These are phyloP conservation scores for Illadopsis cleaveri DNA, from an alignment of 2,113 vertebrate species.

Conservation along the genomic window DNA sequence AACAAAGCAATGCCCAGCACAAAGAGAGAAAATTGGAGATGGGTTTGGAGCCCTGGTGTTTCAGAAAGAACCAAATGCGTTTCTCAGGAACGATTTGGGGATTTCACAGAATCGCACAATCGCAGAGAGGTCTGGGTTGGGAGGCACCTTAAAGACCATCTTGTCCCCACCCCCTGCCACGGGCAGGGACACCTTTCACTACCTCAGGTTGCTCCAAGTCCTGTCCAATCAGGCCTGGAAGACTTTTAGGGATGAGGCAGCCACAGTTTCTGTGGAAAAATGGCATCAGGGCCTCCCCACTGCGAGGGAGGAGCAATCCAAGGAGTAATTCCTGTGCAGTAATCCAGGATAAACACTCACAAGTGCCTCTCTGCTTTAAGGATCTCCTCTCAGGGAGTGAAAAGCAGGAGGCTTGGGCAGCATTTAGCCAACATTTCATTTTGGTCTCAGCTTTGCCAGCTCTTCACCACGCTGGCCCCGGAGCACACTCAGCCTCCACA, in stretches of 20 bases:
- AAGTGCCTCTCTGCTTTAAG: not conserved
- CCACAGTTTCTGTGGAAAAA: not conserved
- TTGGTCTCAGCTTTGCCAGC: not conserved
- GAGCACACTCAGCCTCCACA: not conserved
- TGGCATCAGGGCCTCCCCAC: rapidly evolving
- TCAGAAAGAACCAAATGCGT: not conserved
- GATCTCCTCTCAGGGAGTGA: not conserved
- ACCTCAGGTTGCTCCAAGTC: not conserved
- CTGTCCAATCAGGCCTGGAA: not conserved
- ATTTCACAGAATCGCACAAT: not conserved
- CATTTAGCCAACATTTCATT: not conserved
- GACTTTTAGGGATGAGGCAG: not conserved
- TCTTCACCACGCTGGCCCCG: not conserved
- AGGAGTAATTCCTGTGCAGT: not conserved
- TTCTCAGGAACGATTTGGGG: not conserved
- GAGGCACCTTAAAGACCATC: not conserved
- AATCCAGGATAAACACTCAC: not conserved
- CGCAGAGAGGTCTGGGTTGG: rapidly evolving
- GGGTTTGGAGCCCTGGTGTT: not conserved
- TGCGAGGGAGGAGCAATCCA: not conserved
- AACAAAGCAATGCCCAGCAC: not conserved
- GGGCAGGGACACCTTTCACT: not conserved
- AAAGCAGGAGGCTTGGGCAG: not conserved
- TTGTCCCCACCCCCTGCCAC: not conserved
- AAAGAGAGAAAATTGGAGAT: not conserved